A percentile compares a stretch with the other conserved stretches of the same genome.
Conservation (phyloP, 2,888 invertebrate genomes). For the Nudaria mundana region DNA sequence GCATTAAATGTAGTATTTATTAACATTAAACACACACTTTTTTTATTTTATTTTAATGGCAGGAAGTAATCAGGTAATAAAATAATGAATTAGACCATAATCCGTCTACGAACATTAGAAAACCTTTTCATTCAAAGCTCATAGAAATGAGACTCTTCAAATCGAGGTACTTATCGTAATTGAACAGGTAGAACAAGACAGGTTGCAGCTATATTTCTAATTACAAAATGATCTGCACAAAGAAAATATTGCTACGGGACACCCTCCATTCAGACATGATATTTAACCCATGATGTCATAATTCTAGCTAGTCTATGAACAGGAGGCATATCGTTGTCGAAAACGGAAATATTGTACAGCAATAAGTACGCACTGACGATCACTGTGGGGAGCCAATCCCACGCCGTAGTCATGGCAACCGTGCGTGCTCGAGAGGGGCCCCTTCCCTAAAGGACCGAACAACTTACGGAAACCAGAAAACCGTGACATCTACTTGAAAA, state of each 20-base stretch:
- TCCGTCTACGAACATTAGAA: no score
- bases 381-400: conserved; percentile 73
- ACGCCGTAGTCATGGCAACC: conserved; percentile 69
- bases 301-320: conserved; percentile 36
- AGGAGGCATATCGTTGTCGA: conserved; percentile 38
- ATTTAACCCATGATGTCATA: conserved; percentile 36
- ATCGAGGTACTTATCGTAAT: no score
- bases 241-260: conserved; percentile 13
- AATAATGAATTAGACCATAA: no score
- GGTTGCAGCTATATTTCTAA: conserved; percentile 14
- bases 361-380: conserved; percentile 40
- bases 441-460: conserved; percentile 55
- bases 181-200: no score
- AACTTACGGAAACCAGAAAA: conserved; percentile 60
- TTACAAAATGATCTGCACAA: conserved; percentile 12
- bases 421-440: conserved; percentile 57
- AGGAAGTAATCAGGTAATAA: no score
- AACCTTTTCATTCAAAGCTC: no score
- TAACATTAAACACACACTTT: no score
- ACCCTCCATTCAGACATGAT: conserved; percentile 18
- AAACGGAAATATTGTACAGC: conserved; percentile 33
- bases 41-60: no score
- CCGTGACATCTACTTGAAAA: conserved; percentile 52
- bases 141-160: no score
- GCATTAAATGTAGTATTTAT: no score